Percentiles rank a stretch among this genome's conserved stretches.
These are phyloP conservation scores for Leptoclinus maculatus DNA, from an alignment of 2,797 vertebrate species.

Conservation along the genomic window DNA sequence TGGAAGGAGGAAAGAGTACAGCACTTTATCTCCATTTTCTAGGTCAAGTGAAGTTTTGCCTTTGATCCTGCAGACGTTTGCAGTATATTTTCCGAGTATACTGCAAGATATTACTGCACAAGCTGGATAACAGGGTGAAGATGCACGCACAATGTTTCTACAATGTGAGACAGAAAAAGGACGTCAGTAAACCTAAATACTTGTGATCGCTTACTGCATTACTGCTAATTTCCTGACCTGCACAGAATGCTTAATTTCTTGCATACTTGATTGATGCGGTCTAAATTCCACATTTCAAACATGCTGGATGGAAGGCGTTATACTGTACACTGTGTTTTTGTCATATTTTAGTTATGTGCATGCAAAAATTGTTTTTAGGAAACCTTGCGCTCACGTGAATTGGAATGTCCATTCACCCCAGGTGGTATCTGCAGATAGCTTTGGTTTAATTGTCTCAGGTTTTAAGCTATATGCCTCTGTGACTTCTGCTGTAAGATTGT, in stretches of 20 bases:
- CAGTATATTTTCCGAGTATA: constrained; percentile 7
- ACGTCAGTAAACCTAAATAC: not conserved
- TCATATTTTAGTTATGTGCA: not conserved
- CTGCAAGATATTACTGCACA: constrained; percentile 15
- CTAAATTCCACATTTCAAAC: not conserved
- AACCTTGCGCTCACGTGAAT: not conserved
- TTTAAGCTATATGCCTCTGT: constrained; percentile 7
- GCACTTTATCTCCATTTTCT: constrained; percentile 33
- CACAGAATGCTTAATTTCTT: not conserved
- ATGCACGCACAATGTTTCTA: not conserved
- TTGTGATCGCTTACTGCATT: not conserved
- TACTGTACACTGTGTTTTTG: not conserved
- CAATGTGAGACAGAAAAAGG: not conserved
- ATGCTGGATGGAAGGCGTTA: not conserved
- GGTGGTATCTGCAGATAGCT: not conserved
- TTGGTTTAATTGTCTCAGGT: constrained; percentile 3
- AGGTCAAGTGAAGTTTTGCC: constrained; percentile 35
- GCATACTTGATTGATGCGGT: constrained; percentile 19
- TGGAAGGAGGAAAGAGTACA: constrained; percentile 6
- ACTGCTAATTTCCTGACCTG: not conserved
- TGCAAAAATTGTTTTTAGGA: not conserved
- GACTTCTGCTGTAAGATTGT: not conserved
- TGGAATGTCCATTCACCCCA: not conserved
- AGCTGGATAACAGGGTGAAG: not conserved
- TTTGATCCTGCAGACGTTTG: constrained; percentile 33